Percentiles rank a stretch among this genome's conserved stretches.
These are phyloP conservation scores for Morus bassanus DNA, from an alignment of 2,797 vertebrate genomes.

Conservation along the genomic window DNA sequence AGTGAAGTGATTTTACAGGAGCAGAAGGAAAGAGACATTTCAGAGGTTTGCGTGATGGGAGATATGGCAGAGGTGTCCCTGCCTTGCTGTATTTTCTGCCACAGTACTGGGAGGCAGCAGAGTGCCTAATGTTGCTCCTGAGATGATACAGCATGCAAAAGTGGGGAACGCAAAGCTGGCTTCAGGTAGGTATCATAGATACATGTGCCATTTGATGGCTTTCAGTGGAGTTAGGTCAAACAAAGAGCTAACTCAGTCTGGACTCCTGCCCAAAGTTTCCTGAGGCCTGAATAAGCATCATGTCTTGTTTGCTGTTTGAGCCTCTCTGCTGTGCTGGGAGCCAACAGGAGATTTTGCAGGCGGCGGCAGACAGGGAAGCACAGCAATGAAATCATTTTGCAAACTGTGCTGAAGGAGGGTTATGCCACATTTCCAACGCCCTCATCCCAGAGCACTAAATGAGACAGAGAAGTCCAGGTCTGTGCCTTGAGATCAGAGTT, in stretches of 20 bases:
- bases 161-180: neutral
- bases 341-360: neutral
- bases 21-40: neutral
- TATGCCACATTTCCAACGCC: rapidly evolving
- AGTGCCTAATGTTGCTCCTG: neutral
- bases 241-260: neutral
- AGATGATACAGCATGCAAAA: neutral
- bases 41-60: neutral
- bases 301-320: neutral
- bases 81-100: neutral
- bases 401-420: rapidly evolving
- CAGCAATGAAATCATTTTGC: neutral
- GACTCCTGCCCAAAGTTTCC: neutral
- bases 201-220: neutral
- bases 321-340: neutral
- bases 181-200: neutral
- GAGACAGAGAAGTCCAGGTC: neutral
- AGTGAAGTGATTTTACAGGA: neutral
- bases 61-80: neutral
- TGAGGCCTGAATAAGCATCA: neutral
- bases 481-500: neutral
- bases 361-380: rapidly evolving
- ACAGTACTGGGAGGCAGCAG: neutral
- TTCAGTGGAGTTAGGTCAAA: neutral
- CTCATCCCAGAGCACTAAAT: neutral